Base-by-base conservation (phyloP, 2,113 vertebrate species). In the Corvus hawaiiensis region DNA sequence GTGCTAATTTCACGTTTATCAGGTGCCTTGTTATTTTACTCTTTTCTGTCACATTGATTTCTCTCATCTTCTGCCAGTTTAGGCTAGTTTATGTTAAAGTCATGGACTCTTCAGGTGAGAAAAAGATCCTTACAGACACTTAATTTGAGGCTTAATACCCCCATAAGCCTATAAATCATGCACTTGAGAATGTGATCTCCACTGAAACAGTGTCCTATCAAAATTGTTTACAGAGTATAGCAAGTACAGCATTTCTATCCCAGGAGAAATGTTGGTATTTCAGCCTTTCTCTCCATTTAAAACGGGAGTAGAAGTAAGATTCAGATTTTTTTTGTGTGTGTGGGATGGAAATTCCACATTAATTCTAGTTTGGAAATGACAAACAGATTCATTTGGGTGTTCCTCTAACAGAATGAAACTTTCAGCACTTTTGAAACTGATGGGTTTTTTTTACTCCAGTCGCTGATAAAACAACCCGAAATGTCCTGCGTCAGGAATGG, bases 351-450 rank as follows among this genome's bases (percentile, higher is more conserved):
- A 86, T 85, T 90, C 52, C 79, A 68, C 68, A 93, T 71, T 71
- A 76, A 85, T 87, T 96, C 66, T 61, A 24, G 61, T 27, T 92
- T 16, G 69, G 39, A 94, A 94, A 90, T 94, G 64, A 72, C 83
- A 92, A 95, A 88, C 92, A 86, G 85, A 88, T 90, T 91, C 48
- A 80, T 90, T 91, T 93, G 88, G 52, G 81, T 62, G 76, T 86
- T 90, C 49, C 92, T 71, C 72, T 55, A 67, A 63, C 75, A 86
- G 55, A 90, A 76, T 32, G 33, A 78, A 80, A 52, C 67, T 90
- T 90, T 69, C 83, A 85, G 75, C 67, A 43, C 22, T 77, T 91
- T 74, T 55, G 35, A 30, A 92, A 80, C 9, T 5, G 56, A 58
- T 90, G 74, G 4, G 0, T 3, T 85, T 56, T 77, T 56, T 79